Evolutionary conservation across 2,113 vertebrate species (phyloP).

Genomic region (Calidris pugnax): DNA sequence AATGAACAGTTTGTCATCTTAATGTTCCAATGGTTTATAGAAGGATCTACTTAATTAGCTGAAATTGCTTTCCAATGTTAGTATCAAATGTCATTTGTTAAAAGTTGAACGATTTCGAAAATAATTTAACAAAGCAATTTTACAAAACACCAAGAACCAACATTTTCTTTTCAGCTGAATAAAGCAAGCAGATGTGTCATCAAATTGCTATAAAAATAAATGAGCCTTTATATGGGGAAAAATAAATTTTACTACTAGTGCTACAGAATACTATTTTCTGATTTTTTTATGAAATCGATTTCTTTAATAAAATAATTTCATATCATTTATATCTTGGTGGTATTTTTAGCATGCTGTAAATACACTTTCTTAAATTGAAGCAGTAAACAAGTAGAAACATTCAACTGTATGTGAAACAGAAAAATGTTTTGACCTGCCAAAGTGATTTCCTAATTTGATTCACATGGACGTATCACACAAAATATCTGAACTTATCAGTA

Average conservation of each 20-base stretch:
- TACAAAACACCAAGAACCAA: slow-evolving; percentile 81
- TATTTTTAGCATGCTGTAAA: slow-evolving; percentile 72
- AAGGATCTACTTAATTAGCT: slow-evolving; percentile 94
- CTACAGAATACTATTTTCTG: slow-evolving; percentile 74
- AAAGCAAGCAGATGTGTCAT: slow-evolving; percentile 84
- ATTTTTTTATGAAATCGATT: slow-evolving; percentile 74
- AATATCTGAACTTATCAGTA: background rate
- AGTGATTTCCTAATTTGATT: background rate
- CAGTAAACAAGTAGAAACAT: slow-evolving; percentile 47
- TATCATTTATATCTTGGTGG: slow-evolving; percentile 57
- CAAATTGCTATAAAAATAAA: slow-evolving; percentile 85
- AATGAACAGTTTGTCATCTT: slow-evolving; percentile 97
- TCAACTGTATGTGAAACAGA: background rate
- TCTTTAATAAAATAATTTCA: slow-evolving; percentile 76
- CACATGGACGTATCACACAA: background rate
- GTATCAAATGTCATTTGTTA: slow-evolving; percentile 92
- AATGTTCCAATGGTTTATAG: slow-evolving; percentile 92
- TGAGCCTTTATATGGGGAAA: slow-evolving; percentile 80
- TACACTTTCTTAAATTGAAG: slow-evolving; percentile 61
- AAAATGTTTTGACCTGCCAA: background rate
- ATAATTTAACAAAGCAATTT: slow-evolving; percentile 87
- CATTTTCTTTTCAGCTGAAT: slow-evolving; percentile 81
- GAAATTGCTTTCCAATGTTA: slow-evolving; percentile 91
- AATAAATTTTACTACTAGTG: slow-evolving; percentile 79
- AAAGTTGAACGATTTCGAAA: slow-evolving; percentile 88